Conservation (phyloP, 2,888 invertebrate genomes). For the Drosophila anomelani region DNA sequence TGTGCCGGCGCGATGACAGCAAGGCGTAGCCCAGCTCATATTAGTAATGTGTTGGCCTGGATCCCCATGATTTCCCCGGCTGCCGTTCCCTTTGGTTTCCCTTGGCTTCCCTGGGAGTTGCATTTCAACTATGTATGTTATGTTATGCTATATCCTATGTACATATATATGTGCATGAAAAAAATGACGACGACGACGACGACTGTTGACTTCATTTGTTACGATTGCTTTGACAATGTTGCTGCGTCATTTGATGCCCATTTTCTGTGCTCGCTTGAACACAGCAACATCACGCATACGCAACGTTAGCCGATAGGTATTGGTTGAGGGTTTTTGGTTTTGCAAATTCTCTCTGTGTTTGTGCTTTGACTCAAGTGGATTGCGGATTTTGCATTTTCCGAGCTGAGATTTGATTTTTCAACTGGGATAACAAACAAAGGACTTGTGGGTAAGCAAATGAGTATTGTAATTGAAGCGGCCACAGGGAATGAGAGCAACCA, state of each 20-base stretch:
- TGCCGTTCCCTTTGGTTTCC: neutral
- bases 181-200: slow-evolving; percentile 15
- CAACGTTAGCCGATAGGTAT: slow-evolving; percentile 24
- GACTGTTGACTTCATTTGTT: slow-evolving; percentile 74
- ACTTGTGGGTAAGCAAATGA: slow-evolving; percentile 40
- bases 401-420: slow-evolving; percentile 42
- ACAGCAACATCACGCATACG: slow-evolving; percentile 23
- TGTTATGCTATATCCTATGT: slow-evolving; percentile 2
- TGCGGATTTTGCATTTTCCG: slow-evolving; percentile 42
- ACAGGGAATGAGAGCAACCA: neutral
- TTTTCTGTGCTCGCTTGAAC: slow-evolving; percentile 56
- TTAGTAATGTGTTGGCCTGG: slow-evolving; percentile 39
- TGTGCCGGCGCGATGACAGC: slow-evolving; percentile 51
- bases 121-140: slow-evolving; percentile 22
- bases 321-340: neutral
- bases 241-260: slow-evolving; percentile 74
- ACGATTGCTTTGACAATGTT: slow-evolving; percentile 77
- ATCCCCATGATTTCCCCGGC: slow-evolving; percentile 8
- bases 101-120: slow-evolving; percentile 18
- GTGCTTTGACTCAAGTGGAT: slow-evolving; percentile 36
- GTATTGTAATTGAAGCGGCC: slow-evolving; percentile 30
- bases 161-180: neutral
- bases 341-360: slow-evolving; percentile 7
- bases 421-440: slow-evolving; percentile 40
- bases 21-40: slow-evolving; percentile 54